Base-by-base conservation (phyloP, 2,113 vertebrate species). In the Poeciliopsis retropinna region DNA sequence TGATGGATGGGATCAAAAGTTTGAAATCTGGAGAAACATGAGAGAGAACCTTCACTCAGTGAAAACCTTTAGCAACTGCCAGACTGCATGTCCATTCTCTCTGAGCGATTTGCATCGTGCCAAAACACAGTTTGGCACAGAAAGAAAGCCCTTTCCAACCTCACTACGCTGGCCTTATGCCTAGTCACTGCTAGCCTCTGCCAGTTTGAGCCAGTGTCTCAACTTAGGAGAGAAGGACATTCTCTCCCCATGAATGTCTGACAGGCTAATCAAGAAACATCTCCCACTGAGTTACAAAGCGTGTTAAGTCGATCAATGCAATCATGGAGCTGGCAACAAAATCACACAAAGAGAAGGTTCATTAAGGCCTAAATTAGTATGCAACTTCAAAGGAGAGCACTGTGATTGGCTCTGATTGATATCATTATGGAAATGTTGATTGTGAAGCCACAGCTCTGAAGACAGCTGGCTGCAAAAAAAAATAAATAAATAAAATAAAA, bases 371-470 rank as follows among this genome's bases (percentile, higher is more conserved):
- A 78, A 88, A 89, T 91, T 89, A 88, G 85, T 41, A 85, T 82
- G 67, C 66, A 39, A 60, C 86, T 79, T 88, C 76, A 83, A 83
- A 76, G 75, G 64, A 70, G 22, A 81, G 68, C 51, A 12, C 14
- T 3, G 29, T 88, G 87, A 92, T 92, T 90, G 79, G 85, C 75
- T 83, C 76, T 87, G 89, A 88, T 87, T 88, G 87, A 89, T 88
- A 80, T 84, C 80, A 89, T 85, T 89, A 82, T 78, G 64, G 62
- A 78, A n/a, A 65, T 25, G 0, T 64, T 84, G 82, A 90, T 89
- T 90, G 76, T 79, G 80, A 75, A 82, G 76, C 69, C 64, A 51
- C n/a, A 72, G 78, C 62, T 77, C 70, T 84, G 29, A n/a, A 74
- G n/a, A 68, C 47, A 75, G 74, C 67, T 69, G 76, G 76, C 61